These are phyloP conservation scores for Hydrotaea diabolus DNA, from an alignment of 2,888 invertebrate species.

Conservation along the genomic window DNA sequence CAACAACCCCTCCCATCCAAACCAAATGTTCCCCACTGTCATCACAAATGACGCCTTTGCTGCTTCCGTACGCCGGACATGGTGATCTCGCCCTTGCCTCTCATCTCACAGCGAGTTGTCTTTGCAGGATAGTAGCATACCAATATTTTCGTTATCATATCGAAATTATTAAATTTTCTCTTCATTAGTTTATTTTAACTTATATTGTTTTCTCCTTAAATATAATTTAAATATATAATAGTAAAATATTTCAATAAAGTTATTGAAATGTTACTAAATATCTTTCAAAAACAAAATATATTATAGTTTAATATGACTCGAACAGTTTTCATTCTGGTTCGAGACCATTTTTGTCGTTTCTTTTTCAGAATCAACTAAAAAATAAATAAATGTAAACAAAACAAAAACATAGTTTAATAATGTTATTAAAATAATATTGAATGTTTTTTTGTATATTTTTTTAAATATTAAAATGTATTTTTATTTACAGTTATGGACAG, in stretches of 20 bases:
- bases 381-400: too few species aligned
- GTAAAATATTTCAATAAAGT: slow-evolving; percentile 4
- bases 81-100: neutral
- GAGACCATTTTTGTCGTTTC: too few species aligned
- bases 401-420: too few species aligned
- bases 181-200: slow-evolving; percentile 31
- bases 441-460: too few species aligned
- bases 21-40: neutral
- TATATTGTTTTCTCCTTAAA: slow-evolving; percentile 5
- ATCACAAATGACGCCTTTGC: neutral
- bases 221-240: slow-evolving; percentile 9
- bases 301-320: too few species aligned
- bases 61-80: neutral
- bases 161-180: slow-evolving; percentile 54
- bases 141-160: slow-evolving; percentile 71
- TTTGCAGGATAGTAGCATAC: slow-evolving; percentile 74
- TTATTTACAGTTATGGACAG: too few species aligned
- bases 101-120: slow-evolving; percentile 74
- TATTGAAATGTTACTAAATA: too few species aligned
- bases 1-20: neutral
- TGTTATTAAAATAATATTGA: too few species aligned
- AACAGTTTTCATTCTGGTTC: too few species aligned
- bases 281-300: too few species aligned
- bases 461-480: too few species aligned
- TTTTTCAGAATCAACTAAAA: too few species aligned